Base-by-base conservation (phyloP, 1,140 invertebrate species). In the Diachasmimorpha longicaudata region DNA sequence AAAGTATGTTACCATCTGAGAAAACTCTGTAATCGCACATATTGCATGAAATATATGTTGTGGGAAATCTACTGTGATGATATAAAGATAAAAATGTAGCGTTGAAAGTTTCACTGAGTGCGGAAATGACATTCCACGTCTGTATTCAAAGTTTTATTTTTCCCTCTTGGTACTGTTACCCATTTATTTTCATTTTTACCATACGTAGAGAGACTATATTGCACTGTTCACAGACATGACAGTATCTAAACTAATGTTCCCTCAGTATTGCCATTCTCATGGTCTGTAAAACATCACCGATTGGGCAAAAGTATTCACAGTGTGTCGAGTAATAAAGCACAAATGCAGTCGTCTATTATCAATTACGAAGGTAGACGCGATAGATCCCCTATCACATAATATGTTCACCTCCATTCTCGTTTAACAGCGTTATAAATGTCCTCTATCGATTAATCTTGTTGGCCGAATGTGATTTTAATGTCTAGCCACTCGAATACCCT, bases 381-480 rank as follows among this genome's bases (percentile, higher is more conserved):
- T 25, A 16, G 44, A 55, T 46, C 48, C 48, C 4, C 44, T 31
- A 39, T 58, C 74, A 48, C 74, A 71, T 52, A 52, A 67, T 63
- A 44, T 16, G 6, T 63, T 19, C 14, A 25, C 71, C 55, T 66
- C 55, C 23, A 36, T 66, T 16, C 46, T 52, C 68, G 76, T 73
- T 76, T 76, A 77, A 78, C 74, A 70, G 66, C 72, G 76, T 76
- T 79, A 83, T 83, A 81, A 83, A 81, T 74, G 79, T 79, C 79
- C 79, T 72, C 68, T 74, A 81, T 79, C 81, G 81, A 83, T 83
- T 81, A 80, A 83, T 83, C 76, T 70, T 74, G 69, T 74, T 79
- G 76, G 14, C 72, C 42, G 19, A 74, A 74, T 73, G 31, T 58
- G 58, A 77, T 74, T 71, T 77, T 77, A 77, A 77, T 77, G 73